Conservation (phyloP, 1,140 invertebrate genomes). For the Panagrolaimus sp. region DNA sequence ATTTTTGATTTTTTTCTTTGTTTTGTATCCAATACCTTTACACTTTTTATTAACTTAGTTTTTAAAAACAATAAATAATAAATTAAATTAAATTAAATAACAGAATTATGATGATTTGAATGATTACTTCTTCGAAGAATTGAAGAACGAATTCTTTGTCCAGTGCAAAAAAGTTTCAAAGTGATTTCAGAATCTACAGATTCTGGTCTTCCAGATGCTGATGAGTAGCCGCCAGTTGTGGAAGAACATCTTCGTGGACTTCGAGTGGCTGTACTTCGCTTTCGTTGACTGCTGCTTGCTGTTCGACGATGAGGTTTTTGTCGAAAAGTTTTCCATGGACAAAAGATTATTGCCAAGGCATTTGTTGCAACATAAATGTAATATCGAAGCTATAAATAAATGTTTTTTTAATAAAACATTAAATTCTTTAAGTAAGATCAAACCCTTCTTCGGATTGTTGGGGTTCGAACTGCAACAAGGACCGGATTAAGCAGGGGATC, state of each 20-base stretch:
- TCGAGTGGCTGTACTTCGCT: background rate
- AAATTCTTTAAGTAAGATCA: constrained; percentile 28
- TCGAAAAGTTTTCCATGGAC: constrained; percentile 30
- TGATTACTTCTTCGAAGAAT: background rate
- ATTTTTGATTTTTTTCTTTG: no score
- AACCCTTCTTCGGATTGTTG: constrained; percentile 47
- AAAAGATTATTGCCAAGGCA: constrained; percentile 33
- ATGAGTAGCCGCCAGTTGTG: background rate
- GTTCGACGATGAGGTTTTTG: background rate
- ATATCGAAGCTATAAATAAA: constrained; percentile 31
- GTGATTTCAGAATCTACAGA: background rate
- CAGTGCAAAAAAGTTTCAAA: constrained; percentile 1
- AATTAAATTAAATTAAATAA: background rate
- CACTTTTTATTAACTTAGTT: no score
- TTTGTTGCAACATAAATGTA: constrained; percentile 24
- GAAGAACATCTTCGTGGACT: background rate
- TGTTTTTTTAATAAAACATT: constrained; percentile 17
- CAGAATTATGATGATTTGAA: background rate
- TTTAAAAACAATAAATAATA: no score
- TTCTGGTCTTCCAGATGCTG: background rate
- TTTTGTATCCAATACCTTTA: no score
- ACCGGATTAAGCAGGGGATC: constrained; percentile 56
- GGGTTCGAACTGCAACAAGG: constrained; percentile 52
- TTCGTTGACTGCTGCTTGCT: background rate
- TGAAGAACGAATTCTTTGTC: background rate